Evolutionary conservation across 2,888 invertebrate species (phyloP), one percentile per base, ranked within the genome.

Genomic region (Heteropelma amictum): DNA sequence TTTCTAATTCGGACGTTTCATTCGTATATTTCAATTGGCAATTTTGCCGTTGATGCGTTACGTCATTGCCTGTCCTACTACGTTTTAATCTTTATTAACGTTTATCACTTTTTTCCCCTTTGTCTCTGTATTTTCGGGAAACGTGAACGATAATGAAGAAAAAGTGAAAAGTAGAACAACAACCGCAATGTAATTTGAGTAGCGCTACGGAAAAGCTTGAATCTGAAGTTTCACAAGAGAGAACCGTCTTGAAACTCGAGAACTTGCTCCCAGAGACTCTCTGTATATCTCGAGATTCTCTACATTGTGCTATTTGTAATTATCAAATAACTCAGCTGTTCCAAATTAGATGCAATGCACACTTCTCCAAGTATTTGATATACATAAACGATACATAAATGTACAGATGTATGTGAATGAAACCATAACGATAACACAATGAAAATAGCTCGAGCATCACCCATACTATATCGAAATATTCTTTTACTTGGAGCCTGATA

Each of bases 151-250:
- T 14, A 51, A 28, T 38, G 4, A 12, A 40, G 21, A 14, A n/a
- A 45, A 12, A 23, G 17, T 23, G 40, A 47, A 23, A 45, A 68
- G 38, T 38, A 35, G 49, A 10, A 17, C 40, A 61, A 69, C 51
- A 63, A 54, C 54, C 47, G 21, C 26, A 5, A 54, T 26, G 47
- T 63, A 63, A 71, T 56, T 71, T 40, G 49, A 54, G 63, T 40
- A 17, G 70, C 26, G 63, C 38, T 47, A 53, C 8, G 30, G 54
- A 10, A 42, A 63, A 53, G 35, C 49, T 49, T 21, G 33, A 23
- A 54, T 23, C 6, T 12, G 40, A 51, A 72, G 64, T 64, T 58
- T 45, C 42, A 30, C 30, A 58, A 33, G 19, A 28, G 49, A 42
- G 51, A 51, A 51, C 38, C 56, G 45, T 35, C 42, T 65, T 45